Conservation (phyloP, 1,140 invertebrate species). For the Aricia agestis region DNA sequence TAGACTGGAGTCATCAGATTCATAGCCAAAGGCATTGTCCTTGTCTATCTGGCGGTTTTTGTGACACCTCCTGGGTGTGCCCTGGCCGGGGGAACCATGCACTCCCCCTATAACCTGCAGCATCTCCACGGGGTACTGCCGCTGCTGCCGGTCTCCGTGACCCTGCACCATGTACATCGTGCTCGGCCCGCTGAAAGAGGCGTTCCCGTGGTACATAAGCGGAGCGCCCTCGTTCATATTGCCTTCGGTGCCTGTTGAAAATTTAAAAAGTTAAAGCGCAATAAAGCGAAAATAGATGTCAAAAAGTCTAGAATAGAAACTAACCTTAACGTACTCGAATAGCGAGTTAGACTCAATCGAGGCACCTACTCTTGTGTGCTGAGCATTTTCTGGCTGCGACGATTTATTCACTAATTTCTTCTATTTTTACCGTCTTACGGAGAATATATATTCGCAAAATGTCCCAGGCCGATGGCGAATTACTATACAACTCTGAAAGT, state of each 20-base stretch:
- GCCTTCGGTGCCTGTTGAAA: slow-evolving; percentile 37
- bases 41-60: slow-evolving; percentile 41
- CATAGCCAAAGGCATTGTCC: slow-evolving; percentile 64
- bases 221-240: slow-evolving; percentile 61
- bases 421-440: slow-evolving; percentile 37
- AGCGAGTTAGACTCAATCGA: slow-evolving; percentile 41
- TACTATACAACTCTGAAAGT: slow-evolving; percentile 31
- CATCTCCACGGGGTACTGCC: slow-evolving; percentile 46
- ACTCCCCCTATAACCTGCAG: slow-evolving; percentile 39
- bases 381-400: slow-evolving; percentile 54
- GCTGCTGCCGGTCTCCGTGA: slow-evolving; percentile 40
- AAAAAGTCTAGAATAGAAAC: slow-evolving; percentile 37
- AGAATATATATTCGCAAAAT: slow-evolving; percentile 58
- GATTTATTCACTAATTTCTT: slow-evolving; percentile 50
- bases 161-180: slow-evolving; percentile 48
- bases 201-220: slow-evolving; percentile 54
- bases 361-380: slow-evolving; percentile 60
- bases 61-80: slow-evolving; percentile 52
- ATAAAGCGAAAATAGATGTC: slow-evolving; percentile 5
- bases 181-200: slow-evolving; percentile 43
- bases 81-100: slow-evolving; percentile 39
- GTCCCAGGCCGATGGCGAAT: slow-evolving; percentile 39
- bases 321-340: slow-evolving; percentile 46
- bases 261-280: slow-evolving; percentile 23
- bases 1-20: slow-evolving; percentile 72